phyloP scores from a whole-genome alignment of 2,888 invertebrate species.

The Trichogramma evanescens region DNA sequence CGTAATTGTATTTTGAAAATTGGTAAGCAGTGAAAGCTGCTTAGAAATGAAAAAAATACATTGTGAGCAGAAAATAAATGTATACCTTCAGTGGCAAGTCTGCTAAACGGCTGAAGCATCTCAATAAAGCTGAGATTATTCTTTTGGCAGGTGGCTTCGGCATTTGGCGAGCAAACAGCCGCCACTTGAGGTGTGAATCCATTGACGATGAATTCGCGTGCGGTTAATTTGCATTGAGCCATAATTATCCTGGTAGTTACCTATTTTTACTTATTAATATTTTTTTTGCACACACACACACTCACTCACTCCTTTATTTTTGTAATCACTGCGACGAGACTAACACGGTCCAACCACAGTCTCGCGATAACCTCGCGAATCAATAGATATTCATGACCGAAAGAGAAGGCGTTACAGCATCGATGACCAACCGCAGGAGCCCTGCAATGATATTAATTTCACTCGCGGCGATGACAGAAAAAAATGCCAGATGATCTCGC shows the following conservation, averaged over 20 bases:
- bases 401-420: too few relatives aligned
- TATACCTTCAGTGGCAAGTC: conserved; percentile 65
- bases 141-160: conserved; percentile 77
- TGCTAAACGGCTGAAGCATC: conserved; percentile 82
- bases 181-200: conserved; percentile 87
- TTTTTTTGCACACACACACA: too few relatives aligned
- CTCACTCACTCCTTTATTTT: too few relatives aligned
- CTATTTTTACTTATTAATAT: too few relatives aligned
- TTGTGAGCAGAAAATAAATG: neutral
- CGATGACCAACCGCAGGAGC: too few relatives aligned
- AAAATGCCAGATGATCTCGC: too few relatives aligned
- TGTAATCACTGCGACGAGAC: too few relatives aligned
- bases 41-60: neutral
- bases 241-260: conserved; percentile 34
- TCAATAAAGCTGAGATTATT: conserved; percentile 88
- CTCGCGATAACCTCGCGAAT: too few relatives aligned
- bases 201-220: conserved; percentile 81
- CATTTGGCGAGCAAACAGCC: conserved; percentile 73
- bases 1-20: neutral
- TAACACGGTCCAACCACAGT: too few relatives aligned
- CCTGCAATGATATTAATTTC: too few relatives aligned
- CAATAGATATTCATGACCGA: too few relatives aligned
- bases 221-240: conserved; percentile 60
- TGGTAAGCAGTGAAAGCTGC: neutral
- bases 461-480: too few relatives aligned